Evolutionary conservation across 2,797 vertebrate genomes (phyloP).

Genomic region (Tokudaia tokunoshimensis): DNA sequence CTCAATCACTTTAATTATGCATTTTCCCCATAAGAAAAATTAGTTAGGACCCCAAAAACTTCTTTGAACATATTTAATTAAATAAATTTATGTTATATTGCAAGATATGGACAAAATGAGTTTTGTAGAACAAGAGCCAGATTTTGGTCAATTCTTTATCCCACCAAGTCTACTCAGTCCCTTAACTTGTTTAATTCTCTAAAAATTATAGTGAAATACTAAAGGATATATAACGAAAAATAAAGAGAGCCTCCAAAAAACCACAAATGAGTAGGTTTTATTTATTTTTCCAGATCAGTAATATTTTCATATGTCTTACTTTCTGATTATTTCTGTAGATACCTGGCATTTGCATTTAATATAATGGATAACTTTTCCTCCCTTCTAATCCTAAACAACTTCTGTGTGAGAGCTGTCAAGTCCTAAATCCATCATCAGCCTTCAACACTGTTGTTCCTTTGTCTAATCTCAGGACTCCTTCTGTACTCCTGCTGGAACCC

Average conservation of each 20-base stretch:
- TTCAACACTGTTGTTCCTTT: neutral
- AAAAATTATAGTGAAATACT: neutral
- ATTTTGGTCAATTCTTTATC: neutral
- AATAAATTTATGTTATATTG: neutral
- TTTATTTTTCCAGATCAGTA: neutral
- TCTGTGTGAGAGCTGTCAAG: neutral
- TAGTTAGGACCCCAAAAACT: neutral
- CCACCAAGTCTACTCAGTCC: neutral
- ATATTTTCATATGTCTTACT: neutral
- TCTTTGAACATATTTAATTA: neutral
- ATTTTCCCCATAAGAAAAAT: neutral
- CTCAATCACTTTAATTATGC: neutral
- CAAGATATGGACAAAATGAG: neutral
- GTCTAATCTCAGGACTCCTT: too few relatives aligned
- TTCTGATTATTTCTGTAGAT: neutral
- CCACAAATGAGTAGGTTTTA: neutral
- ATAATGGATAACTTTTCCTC: neutral
- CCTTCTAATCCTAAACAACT: neutral
- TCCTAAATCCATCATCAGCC: neutral
- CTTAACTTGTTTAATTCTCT: neutral
- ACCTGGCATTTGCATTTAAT: neutral
- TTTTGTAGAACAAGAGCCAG: neutral
- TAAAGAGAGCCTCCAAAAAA: neutral
- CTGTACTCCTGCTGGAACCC: neutral
- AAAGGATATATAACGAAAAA: neutral